Base-by-base conservation (phyloP, 1,140 invertebrate species). In the Pygmarrhopalites habei region DNA sequence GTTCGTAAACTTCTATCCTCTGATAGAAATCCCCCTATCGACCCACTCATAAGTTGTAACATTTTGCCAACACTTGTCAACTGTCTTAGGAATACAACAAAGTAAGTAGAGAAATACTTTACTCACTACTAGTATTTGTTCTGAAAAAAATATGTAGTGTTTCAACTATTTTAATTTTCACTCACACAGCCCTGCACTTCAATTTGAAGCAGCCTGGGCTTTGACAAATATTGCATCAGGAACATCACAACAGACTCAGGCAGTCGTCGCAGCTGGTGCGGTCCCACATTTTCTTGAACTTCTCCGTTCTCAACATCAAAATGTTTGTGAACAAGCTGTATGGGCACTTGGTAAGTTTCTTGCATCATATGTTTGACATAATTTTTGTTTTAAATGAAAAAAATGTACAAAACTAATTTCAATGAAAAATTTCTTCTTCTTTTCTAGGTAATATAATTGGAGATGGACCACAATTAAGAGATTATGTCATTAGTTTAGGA, bases 191-290 rank as follows among this genome's bases (percentile, higher is more conserved):
- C 89, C 94, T 46, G 85, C 86, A 58, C 78, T 99, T 64, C 95
- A 99, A 78, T 99, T 99, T 78, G 96, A 99, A 81, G 93, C 95
- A 64, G 93, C 95, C 17, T 99, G 96, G 96, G 96, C 95, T 51
- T 79, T 99, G 63, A 99, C 96, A 68, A 99, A 99, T 75, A 99
- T 99, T 73, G 96, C 96, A 2, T 96, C 92, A 55, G 96, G 96
- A 55, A 98, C 92, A 47, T 95, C 94, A 0, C 81, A 83, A 70
- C 96, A 99, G 80, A 99, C 96, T 23, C 91, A 95, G 71, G 86
- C 94, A 76, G 95, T 99, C 26, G 94, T 99, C 2, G 80, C 83
- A 68, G 92, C 91, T 47, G 90, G 94, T 71, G 95, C 96, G 59
- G 95, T 98, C 46, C 95, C 95, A 57, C 82, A 92, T 49, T 99